Conservation (phyloP, 30 jellyfish, hydroid and myxozoan species). For the Hydra vulgaris region DNA sequence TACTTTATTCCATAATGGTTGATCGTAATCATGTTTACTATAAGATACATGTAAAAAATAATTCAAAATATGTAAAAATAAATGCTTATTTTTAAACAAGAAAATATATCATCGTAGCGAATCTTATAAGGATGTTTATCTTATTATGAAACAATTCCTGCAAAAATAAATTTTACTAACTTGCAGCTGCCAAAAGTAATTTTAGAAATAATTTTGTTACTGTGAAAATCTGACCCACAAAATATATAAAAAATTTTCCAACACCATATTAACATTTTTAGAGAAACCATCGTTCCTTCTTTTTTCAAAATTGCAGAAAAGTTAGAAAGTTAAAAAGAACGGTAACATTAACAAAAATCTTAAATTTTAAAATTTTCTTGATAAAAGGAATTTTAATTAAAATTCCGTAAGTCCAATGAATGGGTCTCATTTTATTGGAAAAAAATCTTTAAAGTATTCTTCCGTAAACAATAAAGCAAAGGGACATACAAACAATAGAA, state of each 20-base stretch:
- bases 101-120: background rate
- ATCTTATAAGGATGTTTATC: background rate
- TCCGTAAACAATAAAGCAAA: too few species aligned
- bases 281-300: background rate
- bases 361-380: too few species aligned
- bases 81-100: too few species aligned
- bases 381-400: too few species aligned
- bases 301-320: too few species aligned
- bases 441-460: too few species aligned
- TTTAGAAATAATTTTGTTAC: conserved; percentile 29
- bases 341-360: too few species aligned
- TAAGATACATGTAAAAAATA: background rate
- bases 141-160: background rate
- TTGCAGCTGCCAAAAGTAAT: conserved; percentile 92
- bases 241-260: background rate
- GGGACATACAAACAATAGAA: too few species aligned
- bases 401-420: too few species aligned
- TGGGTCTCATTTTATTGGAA: too few species aligned
- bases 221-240: conserved; percentile 47
- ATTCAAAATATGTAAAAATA: background rate
- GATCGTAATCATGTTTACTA: conserved; percentile 54
- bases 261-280: background rate
- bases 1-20: conserved; percentile 60
- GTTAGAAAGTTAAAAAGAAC: too few species aligned
- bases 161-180: conserved; percentile 21